Conservation (phyloP, 1,140 invertebrate species). For the Calliopsis andreniformis region DNA sequence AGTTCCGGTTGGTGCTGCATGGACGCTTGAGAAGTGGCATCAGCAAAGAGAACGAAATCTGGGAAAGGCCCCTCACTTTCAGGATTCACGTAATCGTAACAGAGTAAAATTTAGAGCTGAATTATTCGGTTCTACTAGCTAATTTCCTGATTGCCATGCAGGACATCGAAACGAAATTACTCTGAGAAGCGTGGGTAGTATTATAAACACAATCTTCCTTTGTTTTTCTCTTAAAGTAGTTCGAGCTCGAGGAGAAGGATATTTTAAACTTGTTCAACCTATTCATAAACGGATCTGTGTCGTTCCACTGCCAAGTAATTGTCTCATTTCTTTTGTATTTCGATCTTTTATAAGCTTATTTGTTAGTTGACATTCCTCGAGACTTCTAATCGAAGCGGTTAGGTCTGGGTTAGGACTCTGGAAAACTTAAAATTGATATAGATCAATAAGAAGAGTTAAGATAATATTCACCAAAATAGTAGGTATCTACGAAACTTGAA, state of each 20-base stretch:
- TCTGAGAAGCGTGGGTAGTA: slow-evolving; percentile 29
- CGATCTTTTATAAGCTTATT: background rate
- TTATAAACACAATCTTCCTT: slow-evolving; percentile 42
- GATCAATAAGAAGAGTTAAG: too few relatives aligned
- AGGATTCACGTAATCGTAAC: slow-evolving; percentile 80
- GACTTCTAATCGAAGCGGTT: too few relatives aligned
- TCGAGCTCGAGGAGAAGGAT: background rate
- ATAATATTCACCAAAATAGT: background rate
- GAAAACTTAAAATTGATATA: too few relatives aligned
- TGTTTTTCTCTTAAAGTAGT: slow-evolving; percentile 9
- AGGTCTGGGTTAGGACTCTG: too few relatives aligned
- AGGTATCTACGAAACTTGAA: background rate
- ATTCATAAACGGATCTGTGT: slow-evolving; percentile 26
- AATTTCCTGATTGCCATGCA: slow-evolving; percentile 42
- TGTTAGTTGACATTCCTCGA: background rate
- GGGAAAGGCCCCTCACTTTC: slow-evolving; percentile 83
- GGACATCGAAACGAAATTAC: slow-evolving; percentile 12
- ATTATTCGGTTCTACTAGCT: slow-evolving; percentile 54
- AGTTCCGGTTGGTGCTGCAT: slow-evolving; percentile 83
- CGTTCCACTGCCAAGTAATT: slow-evolving; percentile 58
- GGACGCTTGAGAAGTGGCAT: slow-evolving; percentile 77
- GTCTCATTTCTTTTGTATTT: slow-evolving; percentile 21
- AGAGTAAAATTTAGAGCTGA: slow-evolving; percentile 63
- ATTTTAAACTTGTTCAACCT: slow-evolving; percentile 49
- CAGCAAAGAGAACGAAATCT: slow-evolving; percentile 69